These are phyloP conservation scores for Procavia capensis DNA, from an alignment of 2,113 vertebrate genomes.

Conservation along the genomic window DNA sequence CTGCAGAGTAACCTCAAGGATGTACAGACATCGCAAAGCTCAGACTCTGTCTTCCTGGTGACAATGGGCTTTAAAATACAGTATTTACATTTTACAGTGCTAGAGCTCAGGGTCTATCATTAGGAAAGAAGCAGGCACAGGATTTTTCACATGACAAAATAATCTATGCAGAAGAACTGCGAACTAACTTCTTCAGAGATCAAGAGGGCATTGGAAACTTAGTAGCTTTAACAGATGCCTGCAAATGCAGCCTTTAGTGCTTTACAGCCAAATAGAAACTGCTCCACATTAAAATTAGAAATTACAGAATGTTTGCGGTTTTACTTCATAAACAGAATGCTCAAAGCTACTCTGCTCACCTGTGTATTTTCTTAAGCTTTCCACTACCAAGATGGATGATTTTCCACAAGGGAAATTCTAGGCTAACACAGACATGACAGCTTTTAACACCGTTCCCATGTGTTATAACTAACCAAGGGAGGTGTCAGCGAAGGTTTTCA, in stretches of 20 bases:
- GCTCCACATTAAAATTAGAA: background rate
- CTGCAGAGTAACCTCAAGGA: background rate
- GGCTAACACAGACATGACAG: background rate
- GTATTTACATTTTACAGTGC: background rate
- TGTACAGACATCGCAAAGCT: background rate
- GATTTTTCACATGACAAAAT: background rate
- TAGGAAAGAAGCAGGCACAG: background rate
- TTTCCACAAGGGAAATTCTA: constrained; percentile 21
- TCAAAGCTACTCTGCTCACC: background rate
- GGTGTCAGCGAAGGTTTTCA: constrained; percentile 47
- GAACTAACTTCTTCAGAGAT: background rate
- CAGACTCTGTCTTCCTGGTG: background rate
- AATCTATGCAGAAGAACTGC: background rate
- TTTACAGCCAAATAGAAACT: background rate
- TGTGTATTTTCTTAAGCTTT: background rate
- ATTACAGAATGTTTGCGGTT: background rate
- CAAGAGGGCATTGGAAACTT: background rate
- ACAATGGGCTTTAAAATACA: constrained; percentile 17
- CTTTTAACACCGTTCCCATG: constrained; percentile 2
- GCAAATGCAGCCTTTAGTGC: background rate
- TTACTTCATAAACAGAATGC: background rate
- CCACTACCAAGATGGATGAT: background rate
- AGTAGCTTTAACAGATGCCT: background rate
- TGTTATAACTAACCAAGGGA: background rate
- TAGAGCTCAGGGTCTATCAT: background rate